Conservation (phyloP, 1,140 invertebrate species). For the Saxidomus purpurata region DNA sequence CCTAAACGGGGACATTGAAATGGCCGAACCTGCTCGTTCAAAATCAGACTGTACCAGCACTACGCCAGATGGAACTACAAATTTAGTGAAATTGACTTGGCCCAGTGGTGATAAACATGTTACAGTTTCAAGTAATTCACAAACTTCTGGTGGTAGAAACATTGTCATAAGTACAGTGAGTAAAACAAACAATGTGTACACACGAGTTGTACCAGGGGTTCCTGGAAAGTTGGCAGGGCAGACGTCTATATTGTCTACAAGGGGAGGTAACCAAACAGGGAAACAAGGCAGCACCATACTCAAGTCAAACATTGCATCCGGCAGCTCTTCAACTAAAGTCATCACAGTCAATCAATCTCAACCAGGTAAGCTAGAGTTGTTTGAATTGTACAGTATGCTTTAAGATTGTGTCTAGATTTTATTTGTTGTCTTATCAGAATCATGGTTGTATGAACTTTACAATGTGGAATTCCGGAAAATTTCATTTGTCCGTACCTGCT, state of each 20-base stretch:
- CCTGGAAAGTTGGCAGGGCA: constrained; percentile 71
- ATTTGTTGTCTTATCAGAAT: too few relatives aligned
- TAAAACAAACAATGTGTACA: constrained; percentile 81
- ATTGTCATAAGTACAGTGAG: constrained; percentile 82
- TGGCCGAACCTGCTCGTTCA: constrained; percentile 38
- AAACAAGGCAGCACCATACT: constrained; percentile 70
- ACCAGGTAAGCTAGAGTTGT: constrained; percentile 79
- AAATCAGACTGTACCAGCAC: not conserved
- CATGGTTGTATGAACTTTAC: too few relatives aligned
- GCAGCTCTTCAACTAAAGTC: constrained; percentile 77
- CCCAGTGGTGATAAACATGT: constrained; percentile 50
- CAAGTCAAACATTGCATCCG: constrained; percentile 51
- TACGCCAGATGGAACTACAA: constrained; percentile 11
- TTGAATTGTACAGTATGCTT: not conserved
- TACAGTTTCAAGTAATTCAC: constrained; percentile 39
- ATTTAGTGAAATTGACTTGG: constrained; percentile 65
- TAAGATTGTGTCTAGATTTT: too few relatives aligned
- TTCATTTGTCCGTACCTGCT: too few relatives aligned
- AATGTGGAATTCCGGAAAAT: too few relatives aligned
- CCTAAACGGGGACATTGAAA: constrained; percentile 76
- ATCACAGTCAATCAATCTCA: constrained; percentile 81
- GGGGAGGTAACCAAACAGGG: constrained; percentile 72
- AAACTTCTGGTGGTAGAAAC: constrained; percentile 74
- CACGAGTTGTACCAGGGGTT: constrained; percentile 78
- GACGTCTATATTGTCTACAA: constrained; percentile 80